Percentiles rank a stretch among this genome's conserved stretches.
Evolutionary conservation across 1,140 invertebrate species (phyloP).

Genomic region (Anadara kagoshimensis): DNA sequence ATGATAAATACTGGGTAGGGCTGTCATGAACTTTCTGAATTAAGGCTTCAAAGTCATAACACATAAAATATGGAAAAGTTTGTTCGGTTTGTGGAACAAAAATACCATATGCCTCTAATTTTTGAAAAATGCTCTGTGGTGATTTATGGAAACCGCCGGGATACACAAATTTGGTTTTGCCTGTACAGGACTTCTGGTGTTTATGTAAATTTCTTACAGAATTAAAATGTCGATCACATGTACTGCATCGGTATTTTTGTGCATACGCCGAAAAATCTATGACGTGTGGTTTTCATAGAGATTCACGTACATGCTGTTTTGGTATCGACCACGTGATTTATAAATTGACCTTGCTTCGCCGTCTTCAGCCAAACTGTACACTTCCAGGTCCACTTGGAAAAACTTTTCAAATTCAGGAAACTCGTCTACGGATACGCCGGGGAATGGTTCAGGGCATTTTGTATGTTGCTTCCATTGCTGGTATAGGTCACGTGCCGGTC

Average conservation of each 20-base stretch:
- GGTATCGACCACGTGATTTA: slow-evolving; percentile 16
- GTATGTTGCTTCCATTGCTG: slow-evolving; percentile 16
- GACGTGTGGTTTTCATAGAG: slow-evolving; percentile 13
- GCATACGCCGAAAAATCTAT: slow-evolving; percentile 19
- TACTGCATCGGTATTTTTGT: slow-evolving; percentile 19
- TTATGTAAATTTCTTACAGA: not conserved
- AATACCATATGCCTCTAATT: slow-evolving; percentile 29
- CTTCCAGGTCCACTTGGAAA: slow-evolving; percentile 11
- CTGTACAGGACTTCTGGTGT: slow-evolving; percentile 9
- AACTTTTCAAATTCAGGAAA: slow-evolving; percentile 9
- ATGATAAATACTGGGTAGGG: slow-evolving; percentile 3
- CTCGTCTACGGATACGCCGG: not conserved
- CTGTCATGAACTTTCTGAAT: not conserved
- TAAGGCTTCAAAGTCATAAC: slow-evolving; percentile 28
- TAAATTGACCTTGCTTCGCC: slow-evolving; percentile 7
- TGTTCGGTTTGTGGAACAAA: not conserved
- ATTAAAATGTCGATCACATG: slow-evolving; percentile 17
- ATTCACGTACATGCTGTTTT: slow-evolving; percentile 19
- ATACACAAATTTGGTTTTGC: slow-evolving; percentile 8
- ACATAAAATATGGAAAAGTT: slow-evolving; percentile 20
- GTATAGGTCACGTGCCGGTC: not conserved
- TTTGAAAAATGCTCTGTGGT: slow-evolving; percentile 1
- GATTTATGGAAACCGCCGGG: slow-evolving; percentile 22
- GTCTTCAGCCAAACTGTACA: slow-evolving; percentile 6
- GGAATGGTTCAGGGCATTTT: not conserved